A percentile compares a stretch with the other conserved stretches of the same genome.
Evolutionary conservation across 1,140 invertebrate species (phyloP).

Genomic region (Brachionus manjavacas): DNA sequence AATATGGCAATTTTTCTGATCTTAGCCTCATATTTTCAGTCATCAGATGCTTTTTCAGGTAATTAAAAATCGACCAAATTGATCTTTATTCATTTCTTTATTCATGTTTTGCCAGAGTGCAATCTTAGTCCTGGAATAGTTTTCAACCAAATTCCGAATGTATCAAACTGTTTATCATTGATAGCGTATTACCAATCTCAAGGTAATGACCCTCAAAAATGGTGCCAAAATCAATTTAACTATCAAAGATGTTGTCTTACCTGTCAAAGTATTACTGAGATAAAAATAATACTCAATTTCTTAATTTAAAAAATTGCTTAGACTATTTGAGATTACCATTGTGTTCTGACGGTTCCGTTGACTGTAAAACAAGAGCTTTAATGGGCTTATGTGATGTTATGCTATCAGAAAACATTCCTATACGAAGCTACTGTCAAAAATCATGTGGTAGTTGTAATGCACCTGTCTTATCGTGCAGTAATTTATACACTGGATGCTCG

Average conservation of each 20-base stretch:
- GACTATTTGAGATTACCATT: conserved; percentile 10
- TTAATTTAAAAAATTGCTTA: not conserved
- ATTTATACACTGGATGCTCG: not conserved
- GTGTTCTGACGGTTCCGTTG: not conserved
- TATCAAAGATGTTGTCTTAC: conserved; percentile 34
- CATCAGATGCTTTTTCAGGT: not conserved
- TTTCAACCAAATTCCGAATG: not conserved
- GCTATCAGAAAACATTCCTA: not conserved
- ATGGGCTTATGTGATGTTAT: not conserved
- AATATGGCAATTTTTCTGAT: not conserved
- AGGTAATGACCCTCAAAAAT: conserved; percentile 14
- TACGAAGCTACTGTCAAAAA: conserved; percentile 32
- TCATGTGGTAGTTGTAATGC: conserved; percentile 15
- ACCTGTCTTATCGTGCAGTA: not conserved
- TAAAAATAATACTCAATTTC: not conserved
- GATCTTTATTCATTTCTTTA: not conserved
- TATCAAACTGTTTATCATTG: not conserved
- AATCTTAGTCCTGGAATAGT: not conserved
- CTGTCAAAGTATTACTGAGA: conserved; percentile 12
- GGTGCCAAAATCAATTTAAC: conserved; percentile 21
- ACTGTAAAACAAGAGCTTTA: not conserved
- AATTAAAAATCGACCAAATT: not conserved
- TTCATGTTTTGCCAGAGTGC: not conserved
- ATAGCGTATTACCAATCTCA: conserved; percentile 11
- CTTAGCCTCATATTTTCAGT: not conserved